Evolutionary conservation across 2,113 vertebrate species (phyloP).

Genomic region (Acrocephalus kingi): DNA sequence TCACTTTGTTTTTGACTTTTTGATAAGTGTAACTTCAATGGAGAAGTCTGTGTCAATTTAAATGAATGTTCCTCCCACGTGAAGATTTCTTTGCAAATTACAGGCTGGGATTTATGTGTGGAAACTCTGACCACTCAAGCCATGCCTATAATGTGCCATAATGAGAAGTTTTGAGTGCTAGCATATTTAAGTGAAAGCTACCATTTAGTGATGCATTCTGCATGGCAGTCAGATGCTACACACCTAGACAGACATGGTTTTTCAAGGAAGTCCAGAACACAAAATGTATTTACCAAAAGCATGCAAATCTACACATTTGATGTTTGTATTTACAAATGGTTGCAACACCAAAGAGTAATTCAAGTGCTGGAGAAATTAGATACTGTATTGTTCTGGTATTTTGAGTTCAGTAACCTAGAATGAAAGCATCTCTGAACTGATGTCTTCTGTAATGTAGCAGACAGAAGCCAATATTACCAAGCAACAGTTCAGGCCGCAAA

Average conservation of each 20-base stretch:
- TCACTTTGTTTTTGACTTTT: background rate
- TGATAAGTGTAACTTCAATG: background rate
- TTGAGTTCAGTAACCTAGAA: background rate
- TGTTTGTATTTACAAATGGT: background rate
- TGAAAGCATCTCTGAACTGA: background rate
- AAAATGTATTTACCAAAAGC: background rate
- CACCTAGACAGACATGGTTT: background rate
- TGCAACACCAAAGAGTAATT: background rate
- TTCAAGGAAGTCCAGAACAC: background rate
- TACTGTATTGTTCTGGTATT: background rate
- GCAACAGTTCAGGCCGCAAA: background rate
- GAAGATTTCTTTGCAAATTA: background rate
- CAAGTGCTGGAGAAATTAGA: background rate
- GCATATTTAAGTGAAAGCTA: background rate
- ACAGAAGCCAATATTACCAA: background rate
- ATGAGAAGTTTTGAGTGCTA: background rate
- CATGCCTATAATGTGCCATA: background rate
- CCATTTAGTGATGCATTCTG: background rate
- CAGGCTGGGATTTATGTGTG: background rate
- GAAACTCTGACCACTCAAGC: background rate
- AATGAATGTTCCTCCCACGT: background rate
- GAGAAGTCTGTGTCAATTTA: background rate
- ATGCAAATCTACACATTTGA: background rate
- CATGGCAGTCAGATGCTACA: background rate
- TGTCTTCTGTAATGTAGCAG: background rate